These are phyloP conservation scores for Thalassoma bifasciatum DNA, from an alignment of 2,113 vertebrate species.

Conservation along the genomic window DNA sequence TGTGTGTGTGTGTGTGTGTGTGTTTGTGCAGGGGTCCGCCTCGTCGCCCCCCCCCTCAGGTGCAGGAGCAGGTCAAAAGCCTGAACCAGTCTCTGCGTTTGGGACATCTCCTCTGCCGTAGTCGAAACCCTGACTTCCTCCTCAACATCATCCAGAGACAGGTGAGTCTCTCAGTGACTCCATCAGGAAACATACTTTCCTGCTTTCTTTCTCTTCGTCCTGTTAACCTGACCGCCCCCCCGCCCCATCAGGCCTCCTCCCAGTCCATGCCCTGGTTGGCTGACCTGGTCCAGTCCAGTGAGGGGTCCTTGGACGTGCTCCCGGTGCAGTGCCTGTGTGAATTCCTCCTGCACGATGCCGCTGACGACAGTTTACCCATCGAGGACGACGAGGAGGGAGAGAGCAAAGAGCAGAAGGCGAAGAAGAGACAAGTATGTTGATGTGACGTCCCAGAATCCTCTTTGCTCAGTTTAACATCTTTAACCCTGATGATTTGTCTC, in stretches of 20 bases:
- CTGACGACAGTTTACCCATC: conserved; percentile 84
- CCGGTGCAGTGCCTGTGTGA: conserved; percentile 98
- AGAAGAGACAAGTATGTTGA: conserved; percentile 90
- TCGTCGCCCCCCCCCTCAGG: conserved; percentile 91
- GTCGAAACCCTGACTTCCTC: conserved; percentile 95
- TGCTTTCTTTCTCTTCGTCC: background rate
- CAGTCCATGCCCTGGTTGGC: conserved; percentile 99
- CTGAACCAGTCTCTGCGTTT: conserved; percentile 95
- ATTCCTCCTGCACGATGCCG: conserved; percentile 95
- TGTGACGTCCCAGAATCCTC: background rate
- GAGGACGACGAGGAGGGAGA: conserved; percentile 95
- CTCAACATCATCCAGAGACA: conserved; percentile 99
- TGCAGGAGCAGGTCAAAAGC: conserved; percentile 94
- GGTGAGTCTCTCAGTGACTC: conserved; percentile 68
- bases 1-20: background rate
- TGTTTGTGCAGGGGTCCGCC: conserved; percentile 88
- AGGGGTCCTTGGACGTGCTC: conserved; percentile 96
- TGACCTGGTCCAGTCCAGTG: conserved; percentile 96
- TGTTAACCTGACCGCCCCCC: conserved; percentile 91
- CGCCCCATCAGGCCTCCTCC: conserved; percentile 96
- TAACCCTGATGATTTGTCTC: background rate
- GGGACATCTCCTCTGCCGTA: conserved; percentile 95
- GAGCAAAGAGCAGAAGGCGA: conserved; percentile 95
- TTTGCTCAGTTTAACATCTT: background rate
- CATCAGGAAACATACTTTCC: no score